A percentile compares a stretch with the other conserved stretches of the same genome.
Conservation (phyloP, 64 coral and sea anemone species). For the Actinia tenebrosa region DNA sequence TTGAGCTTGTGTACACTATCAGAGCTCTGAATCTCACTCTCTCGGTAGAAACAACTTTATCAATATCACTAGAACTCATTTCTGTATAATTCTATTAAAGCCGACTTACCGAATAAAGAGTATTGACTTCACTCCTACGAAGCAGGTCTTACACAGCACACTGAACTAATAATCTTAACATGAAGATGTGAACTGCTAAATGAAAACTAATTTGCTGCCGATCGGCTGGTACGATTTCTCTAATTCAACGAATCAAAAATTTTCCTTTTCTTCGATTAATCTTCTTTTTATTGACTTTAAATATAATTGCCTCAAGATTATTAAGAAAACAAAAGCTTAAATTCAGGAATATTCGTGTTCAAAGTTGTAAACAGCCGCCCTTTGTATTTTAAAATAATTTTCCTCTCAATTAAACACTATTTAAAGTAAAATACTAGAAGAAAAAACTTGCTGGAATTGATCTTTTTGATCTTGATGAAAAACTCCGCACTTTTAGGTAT, state of each 20-base stretch:
- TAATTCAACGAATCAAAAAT: neutral
- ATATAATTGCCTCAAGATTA: neutral
- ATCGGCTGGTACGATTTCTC: neutral
- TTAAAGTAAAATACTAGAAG: too few relatives aligned
- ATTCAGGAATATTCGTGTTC: neutral
- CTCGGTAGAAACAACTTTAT: too few relatives aligned
- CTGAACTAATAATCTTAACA: too few relatives aligned
- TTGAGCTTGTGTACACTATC: too few relatives aligned
- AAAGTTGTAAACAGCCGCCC: neutral
- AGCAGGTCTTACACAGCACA: too few relatives aligned
- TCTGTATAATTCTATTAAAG: neutral
- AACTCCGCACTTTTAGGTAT: too few relatives aligned
- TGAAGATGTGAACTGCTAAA: too few relatives aligned
- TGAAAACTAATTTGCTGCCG: neutral
- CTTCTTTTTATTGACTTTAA: neutral
- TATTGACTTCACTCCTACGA: neutral
- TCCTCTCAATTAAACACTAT: neutral
- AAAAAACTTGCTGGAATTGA: too few relatives aligned
- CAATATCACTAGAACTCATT: too few relatives aligned
- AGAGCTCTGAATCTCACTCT: too few relatives aligned
- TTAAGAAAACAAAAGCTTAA: neutral
- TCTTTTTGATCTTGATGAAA: too few relatives aligned
- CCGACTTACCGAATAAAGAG: neutral
- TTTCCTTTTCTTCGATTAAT: neutral
- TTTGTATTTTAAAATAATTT: neutral